These are phyloP conservation scores for Campoletis sonorensis DNA, from an alignment of 1,140 invertebrate genomes.

Conservation along the genomic window DNA sequence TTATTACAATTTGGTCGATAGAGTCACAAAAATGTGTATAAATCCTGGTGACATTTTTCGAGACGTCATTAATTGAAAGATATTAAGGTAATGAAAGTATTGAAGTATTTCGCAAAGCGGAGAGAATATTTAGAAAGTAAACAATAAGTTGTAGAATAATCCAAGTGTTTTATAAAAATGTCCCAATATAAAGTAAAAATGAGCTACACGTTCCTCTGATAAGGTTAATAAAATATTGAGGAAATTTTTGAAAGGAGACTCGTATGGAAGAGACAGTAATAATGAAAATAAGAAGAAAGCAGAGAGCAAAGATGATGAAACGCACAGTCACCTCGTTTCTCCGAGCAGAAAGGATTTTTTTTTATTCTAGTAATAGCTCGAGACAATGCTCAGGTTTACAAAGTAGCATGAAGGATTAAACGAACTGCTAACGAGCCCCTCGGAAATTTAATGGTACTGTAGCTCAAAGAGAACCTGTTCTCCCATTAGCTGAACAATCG, in stretches of 20 bases:
- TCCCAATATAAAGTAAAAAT: background rate
- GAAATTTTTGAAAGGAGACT: background rate
- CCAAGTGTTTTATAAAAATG: too few relatives aligned
- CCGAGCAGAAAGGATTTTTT: background rate
- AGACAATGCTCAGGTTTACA: constrained; percentile 1
- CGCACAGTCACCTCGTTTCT: background rate
- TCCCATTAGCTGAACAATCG: background rate
- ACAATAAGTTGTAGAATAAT: background rate
- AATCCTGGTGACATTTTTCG: too few relatives aligned
- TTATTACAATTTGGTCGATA: too few relatives aligned
- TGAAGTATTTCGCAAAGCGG: background rate
- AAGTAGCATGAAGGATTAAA: constrained; percentile 14
- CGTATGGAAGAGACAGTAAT: background rate
- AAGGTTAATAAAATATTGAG: background rate
- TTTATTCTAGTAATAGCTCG: background rate
- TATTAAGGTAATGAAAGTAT: background rate
- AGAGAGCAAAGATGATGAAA: background rate
- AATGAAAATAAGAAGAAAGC: background rate
- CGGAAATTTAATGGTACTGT: background rate
- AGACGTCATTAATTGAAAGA: background rate
- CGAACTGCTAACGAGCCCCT: constrained; percentile 7
- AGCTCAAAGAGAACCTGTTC: background rate
- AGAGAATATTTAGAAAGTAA: background rate
- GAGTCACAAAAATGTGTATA: too few relatives aligned
- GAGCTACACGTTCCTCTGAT: background rate